Conservation (phyloP, 1,140 invertebrate species). For the Pantala flavescens region DNA sequence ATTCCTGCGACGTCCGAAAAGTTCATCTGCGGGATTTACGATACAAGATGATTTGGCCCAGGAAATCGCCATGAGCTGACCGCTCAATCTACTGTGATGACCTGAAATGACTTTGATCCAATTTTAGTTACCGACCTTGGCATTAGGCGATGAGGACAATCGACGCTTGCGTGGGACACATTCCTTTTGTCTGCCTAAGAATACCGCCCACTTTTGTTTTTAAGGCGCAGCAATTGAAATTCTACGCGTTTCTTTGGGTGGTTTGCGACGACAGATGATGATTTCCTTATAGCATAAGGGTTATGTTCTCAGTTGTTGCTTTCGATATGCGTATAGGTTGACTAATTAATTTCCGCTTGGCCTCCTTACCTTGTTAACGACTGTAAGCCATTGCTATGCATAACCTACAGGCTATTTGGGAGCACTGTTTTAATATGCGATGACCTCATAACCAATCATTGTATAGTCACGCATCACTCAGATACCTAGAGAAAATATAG, state of each 20-base stretch:
- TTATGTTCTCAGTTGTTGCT: neutral
- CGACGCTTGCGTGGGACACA: neutral
- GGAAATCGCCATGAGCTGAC: too few relatives aligned
- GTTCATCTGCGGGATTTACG: too few relatives aligned
- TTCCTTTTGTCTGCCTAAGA: neutral
- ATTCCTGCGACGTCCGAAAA: neutral
- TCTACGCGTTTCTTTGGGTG: neutral
- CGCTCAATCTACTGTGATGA: too few relatives aligned
- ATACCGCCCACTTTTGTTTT: neutral
- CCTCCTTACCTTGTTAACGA: too few relatives aligned
- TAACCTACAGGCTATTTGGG: too few relatives aligned
- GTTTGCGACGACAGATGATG: neutral
- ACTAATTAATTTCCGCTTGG: neutral
- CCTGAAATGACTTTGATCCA: too few relatives aligned
- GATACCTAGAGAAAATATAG: too few relatives aligned
- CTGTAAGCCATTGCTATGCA: too few relatives aligned
- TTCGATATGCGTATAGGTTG: neutral
- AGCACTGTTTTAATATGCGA: too few relatives aligned
- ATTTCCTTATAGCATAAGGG: neutral
- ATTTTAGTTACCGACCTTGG: neutral
- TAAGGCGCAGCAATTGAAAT: constrained; percentile 1
- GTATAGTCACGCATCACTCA: too few relatives aligned
- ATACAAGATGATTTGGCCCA: too few relatives aligned
- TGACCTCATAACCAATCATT: too few relatives aligned
- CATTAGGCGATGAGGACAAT: neutral